Base-by-base conservation (phyloP, 2,797 vertebrate genomes). In the Sparus aurata region DNA sequence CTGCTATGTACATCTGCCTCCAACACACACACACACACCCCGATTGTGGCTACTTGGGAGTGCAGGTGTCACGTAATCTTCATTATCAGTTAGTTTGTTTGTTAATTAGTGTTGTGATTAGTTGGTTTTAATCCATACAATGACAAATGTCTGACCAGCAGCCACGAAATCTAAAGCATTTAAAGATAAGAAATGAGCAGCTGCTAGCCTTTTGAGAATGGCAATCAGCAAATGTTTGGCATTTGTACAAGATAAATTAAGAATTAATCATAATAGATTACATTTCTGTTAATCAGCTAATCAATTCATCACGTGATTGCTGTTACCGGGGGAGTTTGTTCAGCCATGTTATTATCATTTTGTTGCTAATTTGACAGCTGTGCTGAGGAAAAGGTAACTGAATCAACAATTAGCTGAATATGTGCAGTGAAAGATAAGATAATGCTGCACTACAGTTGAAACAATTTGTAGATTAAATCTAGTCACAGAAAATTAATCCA, bases 171-270 rank as follows among this genome's bases (percentile, higher is more conserved):
- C 13, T 17, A 43, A 18, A 53, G 2, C 1, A 15, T n/a, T 3
- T 54, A 20, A 53, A 18, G 34, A 54, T 55, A 49, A 50, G 12
- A 45, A 15, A 17, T 55, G 9, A 47, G 57, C 34, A 54, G 46
- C 46, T 60, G 22, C 27, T 12, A 4, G 25, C 16, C 2, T 25
- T 25, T 12, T 65, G n/a, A 41, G 47, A 59, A 23, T 2, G 13
- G 18, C 7, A 30, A 61, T 41, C 5, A 27, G 23, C 23, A 62
- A 67, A 59, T 53, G 18, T 75, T 68, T 61, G 38, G 46, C n/a
- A 61, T 54, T 54, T 1, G 18, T n/a, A 47, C 3, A 17, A 25
- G 45, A 74, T 50, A 15, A 59, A 49, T 16, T 3, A 50, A 50
- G 27, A n/a, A 75, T 13, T 23, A 43, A 60, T 30, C 45, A 8